These are phyloP conservation scores for Esperia sulphurella DNA, from an alignment of 2,888 invertebrate species.

Conservation along the genomic window DNA sequence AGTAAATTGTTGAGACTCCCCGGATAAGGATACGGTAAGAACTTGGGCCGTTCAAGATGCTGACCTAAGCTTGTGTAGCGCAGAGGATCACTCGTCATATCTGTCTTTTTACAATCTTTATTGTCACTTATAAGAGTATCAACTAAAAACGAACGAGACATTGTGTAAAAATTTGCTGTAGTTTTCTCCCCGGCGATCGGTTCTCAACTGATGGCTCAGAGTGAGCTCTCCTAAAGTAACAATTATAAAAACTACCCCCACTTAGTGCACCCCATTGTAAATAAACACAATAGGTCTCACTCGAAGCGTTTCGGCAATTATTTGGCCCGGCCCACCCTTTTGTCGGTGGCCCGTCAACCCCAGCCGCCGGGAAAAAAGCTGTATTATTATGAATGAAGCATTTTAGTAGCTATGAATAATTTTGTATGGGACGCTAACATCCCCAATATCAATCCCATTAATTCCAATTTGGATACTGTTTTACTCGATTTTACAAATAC, in stretches of 20 bases:
- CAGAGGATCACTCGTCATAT: slow-evolving; percentile 59
- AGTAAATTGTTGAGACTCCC: slow-evolving; percentile 83
- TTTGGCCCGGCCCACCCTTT: slow-evolving; percentile 77
- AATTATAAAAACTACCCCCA: slow-evolving; percentile 79
- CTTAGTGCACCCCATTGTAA: slow-evolving; percentile 75
- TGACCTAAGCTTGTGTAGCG: slow-evolving; percentile 58
- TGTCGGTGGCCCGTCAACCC: slow-evolving; percentile 72
- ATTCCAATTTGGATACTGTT: slow-evolving; percentile 72
- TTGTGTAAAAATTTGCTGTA: slow-evolving; percentile 48
- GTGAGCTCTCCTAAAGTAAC: slow-evolving; percentile 60
- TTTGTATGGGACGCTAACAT: slow-evolving; percentile 71
- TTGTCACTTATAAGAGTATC: slow-evolving; percentile 87
- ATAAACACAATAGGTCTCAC: slow-evolving; percentile 72
- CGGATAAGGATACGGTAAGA: slow-evolving; percentile 81
- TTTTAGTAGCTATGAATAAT: slow-evolving; percentile 78
- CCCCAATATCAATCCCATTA: slow-evolving; percentile 76
- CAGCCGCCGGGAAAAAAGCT: slow-evolving; percentile 55
- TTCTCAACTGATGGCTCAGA: slow-evolving; percentile 54
- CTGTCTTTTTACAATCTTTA: slow-evolving; percentile 65
- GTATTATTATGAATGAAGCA: slow-evolving; percentile 64
- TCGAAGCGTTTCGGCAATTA: slow-evolving; percentile 79
- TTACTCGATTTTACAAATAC: slow-evolving; percentile 34
- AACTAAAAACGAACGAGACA: slow-evolving; percentile 91
- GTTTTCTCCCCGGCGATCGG: slow-evolving; percentile 39
- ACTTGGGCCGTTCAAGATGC: slow-evolving; percentile 62